Evolutionary conservation across 2,797 vertebrate genomes (phyloP), one percentile per base, ranked within the genome.

Genomic region (Crenichthys baileyi): DNA sequence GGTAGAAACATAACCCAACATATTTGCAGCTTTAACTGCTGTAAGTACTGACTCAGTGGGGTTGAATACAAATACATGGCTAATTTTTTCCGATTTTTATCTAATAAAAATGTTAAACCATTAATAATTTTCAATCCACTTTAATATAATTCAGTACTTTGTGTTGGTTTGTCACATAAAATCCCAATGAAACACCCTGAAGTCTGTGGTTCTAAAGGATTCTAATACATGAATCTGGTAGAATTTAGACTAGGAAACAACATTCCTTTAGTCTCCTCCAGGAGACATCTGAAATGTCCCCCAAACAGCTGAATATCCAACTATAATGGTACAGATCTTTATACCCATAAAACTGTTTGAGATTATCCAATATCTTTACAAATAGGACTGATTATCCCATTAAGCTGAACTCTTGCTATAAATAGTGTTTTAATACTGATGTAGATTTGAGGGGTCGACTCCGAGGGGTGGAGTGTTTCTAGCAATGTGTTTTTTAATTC

Each of bases 301-400:
- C 87, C 53, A 56, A 83, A 91, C 90, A 60, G 65, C 88, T 83
- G 81, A 85, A 91, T 90, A 94, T 94, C 91, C 92, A 94, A 94
- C 94, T 90, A 93, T 95, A 95, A 93, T 89, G 90, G 94, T 93
- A 91, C 85, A 93, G 94, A 95, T 95, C 93, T 94, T 90, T 87
- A 88, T 90, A 86, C 78, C 90, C 88, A 84, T 89, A 93, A 94
- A 94, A 95, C 91, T 94, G 93, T 94, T 94, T 93, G 89, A 94
- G 94, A 96, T 96, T 95, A 95, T 95, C 94, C 94, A 95, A 92
- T 93, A 93, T 95, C 94, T 95, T 92, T 92, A 93, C 95, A 95
- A 95, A 95, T 94, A 92, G 91, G 94, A 93, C 92, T 93, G 93
- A 94, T 95, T 92, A 95, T 95, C 94, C 93, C 92, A 95, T 95